Percentiles rank a stretch among this genome's conserved stretches.
phyloP scores from a whole-genome alignment of 2,113 vertebrate genomes.

The Petromus typicus region DNA sequence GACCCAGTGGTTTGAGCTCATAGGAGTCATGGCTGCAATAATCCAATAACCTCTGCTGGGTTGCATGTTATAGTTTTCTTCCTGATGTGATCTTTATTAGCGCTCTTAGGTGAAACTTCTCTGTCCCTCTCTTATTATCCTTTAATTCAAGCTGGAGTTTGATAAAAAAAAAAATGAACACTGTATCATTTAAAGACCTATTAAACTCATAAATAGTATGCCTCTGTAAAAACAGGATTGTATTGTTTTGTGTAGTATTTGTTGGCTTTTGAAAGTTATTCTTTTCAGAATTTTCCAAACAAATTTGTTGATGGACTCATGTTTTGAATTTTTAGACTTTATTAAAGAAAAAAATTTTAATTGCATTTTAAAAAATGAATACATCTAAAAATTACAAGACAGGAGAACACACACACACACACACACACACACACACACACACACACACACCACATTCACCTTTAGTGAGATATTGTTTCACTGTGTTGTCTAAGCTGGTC shows the following conservation, averaged over 20 bases:
- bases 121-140: background rate
- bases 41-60: background rate
- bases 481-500: background rate
- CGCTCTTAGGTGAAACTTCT: conserved; percentile 35
- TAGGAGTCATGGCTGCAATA: background rate
- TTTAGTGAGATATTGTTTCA: background rate
- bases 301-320: background rate
- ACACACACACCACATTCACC: too few relatives aligned
- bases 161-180: background rate
- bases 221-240: conserved; percentile 36
- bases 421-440: too few relatives aligned
- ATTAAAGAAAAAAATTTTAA: conserved; percentile 24
- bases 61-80: background rate
- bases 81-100: background rate
- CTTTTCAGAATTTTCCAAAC: conserved; percentile 34
- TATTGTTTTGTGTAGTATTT: conserved; percentile 42
- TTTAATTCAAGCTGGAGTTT: background rate
- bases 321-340: conserved; percentile 52
- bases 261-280: conserved; percentile 51
- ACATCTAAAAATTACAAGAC: background rate
- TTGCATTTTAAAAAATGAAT: background rate
- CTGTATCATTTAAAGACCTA: background rate
- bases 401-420: too few relatives aligned
- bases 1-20: conserved; percentile 3
- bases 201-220: background rate